phyloP scores from a whole-genome alignment of 2,888 invertebrate species.

The Melolontha melolontha region DNA sequence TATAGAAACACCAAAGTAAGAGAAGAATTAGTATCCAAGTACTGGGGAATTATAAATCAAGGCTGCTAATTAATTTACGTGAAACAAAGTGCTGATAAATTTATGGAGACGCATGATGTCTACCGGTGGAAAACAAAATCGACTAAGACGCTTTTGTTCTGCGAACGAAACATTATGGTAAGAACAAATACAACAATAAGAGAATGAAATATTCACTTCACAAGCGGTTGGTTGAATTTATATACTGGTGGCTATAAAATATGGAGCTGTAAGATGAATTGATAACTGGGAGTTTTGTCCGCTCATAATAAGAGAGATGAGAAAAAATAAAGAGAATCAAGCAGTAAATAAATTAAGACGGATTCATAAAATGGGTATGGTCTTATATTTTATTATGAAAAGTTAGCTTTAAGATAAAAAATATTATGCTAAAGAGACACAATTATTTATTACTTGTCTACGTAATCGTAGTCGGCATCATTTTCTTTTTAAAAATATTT shows the following conservation, averaged over 20 bases:
- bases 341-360: no score
- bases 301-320: conserved; percentile 13
- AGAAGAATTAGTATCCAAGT: conserved; percentile 13
- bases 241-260: conserved; percentile 35
- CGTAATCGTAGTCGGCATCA: no score
- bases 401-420: no score
- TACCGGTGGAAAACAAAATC: conserved; percentile 37
- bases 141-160: conserved; percentile 39
- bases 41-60: conserved; percentile 30
- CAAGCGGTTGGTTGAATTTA: conserved; percentile 25
- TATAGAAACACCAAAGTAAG: conserved; percentile 10
- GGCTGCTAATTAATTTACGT: conserved; percentile 25
- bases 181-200: conserved; percentile 41
- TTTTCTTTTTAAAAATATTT: no score
- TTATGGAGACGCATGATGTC: conserved; percentile 29
- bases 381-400: no score
- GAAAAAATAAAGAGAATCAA: conserved; percentile 8
- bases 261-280: conserved; percentile 33
- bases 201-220: conserved; percentile 41
- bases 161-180: conserved; percentile 34
- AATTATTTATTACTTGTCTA: no score
- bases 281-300: conserved; percentile 30
- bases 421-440: no score
- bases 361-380: no score
- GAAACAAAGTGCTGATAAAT: conserved; percentile 35